These are phyloP conservation scores for Callyntrura sp. DNA, from an alignment of 2,888 invertebrate species.

Conservation along the genomic window DNA sequence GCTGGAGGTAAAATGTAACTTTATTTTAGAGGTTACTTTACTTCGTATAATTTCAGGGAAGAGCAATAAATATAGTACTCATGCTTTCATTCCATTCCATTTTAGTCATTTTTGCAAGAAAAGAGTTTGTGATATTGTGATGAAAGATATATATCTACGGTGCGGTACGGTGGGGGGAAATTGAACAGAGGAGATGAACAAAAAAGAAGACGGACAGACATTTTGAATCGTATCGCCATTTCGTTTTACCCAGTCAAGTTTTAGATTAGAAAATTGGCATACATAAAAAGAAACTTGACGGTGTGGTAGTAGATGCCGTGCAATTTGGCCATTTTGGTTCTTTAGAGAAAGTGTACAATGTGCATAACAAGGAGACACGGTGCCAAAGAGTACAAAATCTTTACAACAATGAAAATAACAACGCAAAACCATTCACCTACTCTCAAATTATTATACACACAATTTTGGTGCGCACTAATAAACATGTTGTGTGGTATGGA, in stretches of 20 bases:
- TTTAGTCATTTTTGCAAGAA: neutral
- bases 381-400: too few relatives aligned
- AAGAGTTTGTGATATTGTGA: neutral
- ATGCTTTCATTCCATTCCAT: conserved; percentile 17
- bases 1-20: neutral
- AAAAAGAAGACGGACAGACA: neutral
- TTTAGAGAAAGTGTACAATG: neutral
- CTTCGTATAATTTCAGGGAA: too few relatives aligned
- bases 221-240: neutral
- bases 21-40: neutral
- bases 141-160: neutral
- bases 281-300: neutral
- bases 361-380: neutral
- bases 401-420: neutral
- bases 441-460: too few relatives aligned
- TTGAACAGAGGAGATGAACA: neutral
- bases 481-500: neutral
- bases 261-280: conserved; percentile 10
- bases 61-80: too few relatives aligned
- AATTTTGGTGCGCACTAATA: neutral
- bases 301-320: neutral
- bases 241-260: too few relatives aligned
- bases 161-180: too few relatives aligned
- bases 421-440: too few relatives aligned
- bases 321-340: neutral